Evolutionary conservation across 2,113 vertebrate genomes (phyloP).

Genomic region (Genyomyrus donnyi): DNA sequence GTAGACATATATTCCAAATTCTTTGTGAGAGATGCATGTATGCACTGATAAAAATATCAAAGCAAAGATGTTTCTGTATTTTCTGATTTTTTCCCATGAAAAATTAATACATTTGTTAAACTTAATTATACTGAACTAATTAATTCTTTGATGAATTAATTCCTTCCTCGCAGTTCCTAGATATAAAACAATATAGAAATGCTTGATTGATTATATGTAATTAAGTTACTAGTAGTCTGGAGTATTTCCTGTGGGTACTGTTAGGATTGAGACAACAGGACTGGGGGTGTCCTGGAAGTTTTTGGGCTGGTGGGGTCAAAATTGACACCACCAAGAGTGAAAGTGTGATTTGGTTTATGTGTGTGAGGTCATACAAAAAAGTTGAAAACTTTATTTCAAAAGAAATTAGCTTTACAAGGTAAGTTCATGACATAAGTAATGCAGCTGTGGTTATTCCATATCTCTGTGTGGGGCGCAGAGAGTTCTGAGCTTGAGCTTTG

Average conservation of each 20-base stretch:
- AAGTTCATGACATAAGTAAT: background rate
- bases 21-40: background rate
- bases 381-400: background rate
- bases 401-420: background rate
- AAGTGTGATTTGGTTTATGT: background rate
- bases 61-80: slow-evolving; percentile 10
- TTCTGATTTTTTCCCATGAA: background rate
- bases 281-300: background rate
- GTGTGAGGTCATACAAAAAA: background rate
- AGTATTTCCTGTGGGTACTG: background rate
- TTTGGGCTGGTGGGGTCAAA: background rate
- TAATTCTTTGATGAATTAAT: slow-evolving; percentile 12
- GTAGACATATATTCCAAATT: background rate
- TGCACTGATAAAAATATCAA: slow-evolving; percentile 14
- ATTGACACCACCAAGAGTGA: background rate
- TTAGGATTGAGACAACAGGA: background rate
- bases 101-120: background rate
- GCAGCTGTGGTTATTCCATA: background rate
- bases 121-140: slow-evolving; percentile 15
- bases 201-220: slow-evolving; percentile 9
- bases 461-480: background rate
- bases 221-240: background rate
- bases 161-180: background rate
- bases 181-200: slow-evolving; percentile 10
- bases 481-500: background rate